phyloP scores from a whole-genome alignment of 2,888 invertebrate species.

The Cephus pygmeus region DNA sequence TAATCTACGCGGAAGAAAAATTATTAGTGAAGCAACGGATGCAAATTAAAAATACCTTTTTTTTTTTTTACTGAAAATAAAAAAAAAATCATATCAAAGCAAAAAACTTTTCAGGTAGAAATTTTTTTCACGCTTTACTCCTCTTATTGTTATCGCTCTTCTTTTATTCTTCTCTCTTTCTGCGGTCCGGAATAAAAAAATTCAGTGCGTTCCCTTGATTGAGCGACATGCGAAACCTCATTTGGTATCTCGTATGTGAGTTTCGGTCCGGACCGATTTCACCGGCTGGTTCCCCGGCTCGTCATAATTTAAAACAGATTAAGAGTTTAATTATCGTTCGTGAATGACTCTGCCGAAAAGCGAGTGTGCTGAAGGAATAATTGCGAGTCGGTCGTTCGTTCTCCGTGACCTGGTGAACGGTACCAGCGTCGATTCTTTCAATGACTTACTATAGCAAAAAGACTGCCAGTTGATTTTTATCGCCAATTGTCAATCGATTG shows the following conservation, averaged over 20 bases:
- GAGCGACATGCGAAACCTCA: background rate
- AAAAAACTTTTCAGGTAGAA: background rate
- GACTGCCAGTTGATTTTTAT: background rate
- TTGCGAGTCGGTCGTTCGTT: background rate
- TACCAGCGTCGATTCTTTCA: background rate
- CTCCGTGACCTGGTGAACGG: background rate
- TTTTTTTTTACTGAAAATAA: background rate
- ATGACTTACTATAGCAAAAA: background rate
- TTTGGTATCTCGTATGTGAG: background rate
- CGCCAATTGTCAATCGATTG: background rate
- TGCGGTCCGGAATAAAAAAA: background rate
- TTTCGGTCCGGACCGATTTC: background rate
- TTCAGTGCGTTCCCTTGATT: background rate
- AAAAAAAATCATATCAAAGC: background rate
- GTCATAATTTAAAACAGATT: constrained; percentile 26
- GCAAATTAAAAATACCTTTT: background rate
- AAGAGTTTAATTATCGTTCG: constrained; percentile 23
- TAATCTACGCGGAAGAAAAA: background rate
- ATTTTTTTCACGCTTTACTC: background rate
- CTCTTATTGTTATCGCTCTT: background rate
- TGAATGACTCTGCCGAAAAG: constrained; percentile 23
- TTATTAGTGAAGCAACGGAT: background rate
- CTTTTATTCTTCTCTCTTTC: background rate
- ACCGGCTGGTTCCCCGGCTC: constrained; percentile 7
- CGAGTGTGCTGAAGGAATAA: constrained; percentile 1